Evolutionary conservation across 1,140 invertebrate species (phyloP), one percentile per base, ranked within the genome.

Genomic region (Lysiphlebus fabarum): DNA sequence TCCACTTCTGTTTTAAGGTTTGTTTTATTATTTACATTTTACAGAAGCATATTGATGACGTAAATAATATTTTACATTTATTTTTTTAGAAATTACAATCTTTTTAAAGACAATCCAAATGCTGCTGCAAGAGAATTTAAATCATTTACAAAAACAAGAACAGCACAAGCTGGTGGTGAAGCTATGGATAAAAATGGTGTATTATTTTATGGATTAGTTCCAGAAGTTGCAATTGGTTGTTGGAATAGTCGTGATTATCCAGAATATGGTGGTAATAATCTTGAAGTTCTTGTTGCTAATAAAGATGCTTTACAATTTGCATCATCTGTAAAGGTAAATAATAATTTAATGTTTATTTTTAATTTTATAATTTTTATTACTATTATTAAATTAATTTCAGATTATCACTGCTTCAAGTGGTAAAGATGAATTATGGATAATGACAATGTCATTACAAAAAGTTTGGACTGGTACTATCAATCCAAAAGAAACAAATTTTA

Each of bases 381-480:
- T 17, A 8, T 11, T 48, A 4, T 14, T 6, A 44, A 12, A 44
- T 7, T 48, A 40, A 37, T 68, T 65, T 2, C 59, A 82, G 80
- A 70, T 89, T 6, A 74, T 86, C 14, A 81, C 73, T 4, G 82
- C 84, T 48, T 68, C 76, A 3, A 81, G 81, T 51, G 82, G 83
- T 4, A 74, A 82, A 45, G 81, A 90, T 67, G 86, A 89, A 66
- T 67, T 90, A 0, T 90, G 87, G 86, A 69, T 87, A 2, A 59
- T 89, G 6, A 85, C 86, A 1, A 83, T 81, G 10, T 81, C 87
- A 10, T 89, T 89, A 65, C 86, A 89, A 64, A 86, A 83, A 73
- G 81, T 85, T 2, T 85, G 87, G 72, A 83, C 75, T 2, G 84
- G 82, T 5, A 59, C 89, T 8, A 26, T 26, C 17, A 81, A 70